These are phyloP conservation scores for Daktulosphaira vitifoliae DNA, from an alignment of 1,140 invertebrate species.

Conservation along the genomic window DNA sequence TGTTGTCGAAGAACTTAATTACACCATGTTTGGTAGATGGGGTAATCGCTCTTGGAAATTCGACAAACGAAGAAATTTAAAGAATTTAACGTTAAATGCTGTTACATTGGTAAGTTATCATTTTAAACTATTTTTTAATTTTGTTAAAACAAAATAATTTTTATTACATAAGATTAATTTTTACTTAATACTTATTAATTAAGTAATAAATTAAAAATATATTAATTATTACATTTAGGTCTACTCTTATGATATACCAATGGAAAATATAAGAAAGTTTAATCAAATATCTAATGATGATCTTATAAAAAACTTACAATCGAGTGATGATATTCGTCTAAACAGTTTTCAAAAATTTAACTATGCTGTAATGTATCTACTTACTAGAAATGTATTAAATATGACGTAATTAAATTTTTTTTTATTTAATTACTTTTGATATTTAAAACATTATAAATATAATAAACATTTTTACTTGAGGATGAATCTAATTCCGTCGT, in stretches of 20 bases:
- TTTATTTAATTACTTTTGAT: neutral
- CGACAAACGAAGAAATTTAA: constrained; percentile 15
- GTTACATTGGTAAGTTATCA: constrained; percentile 12
- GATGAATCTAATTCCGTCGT: neutral
- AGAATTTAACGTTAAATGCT: constrained; percentile 4
- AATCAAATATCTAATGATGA: neutral
- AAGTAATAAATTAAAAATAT: too few relatives aligned
- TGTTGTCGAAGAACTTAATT: neutral
- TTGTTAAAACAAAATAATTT: too few relatives aligned
- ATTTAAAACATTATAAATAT: too few relatives aligned
- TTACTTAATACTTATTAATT: too few relatives aligned
- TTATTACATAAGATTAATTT: too few relatives aligned
- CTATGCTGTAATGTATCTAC: neutral
- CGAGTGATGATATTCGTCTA: neutral
- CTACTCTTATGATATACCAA: too few relatives aligned
- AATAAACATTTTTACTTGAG: neutral
- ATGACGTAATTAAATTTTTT: constrained; percentile 7
- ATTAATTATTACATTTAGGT: too few relatives aligned
- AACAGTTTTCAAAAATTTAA: constrained; percentile 6
- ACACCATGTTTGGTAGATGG: constrained; percentile 4
- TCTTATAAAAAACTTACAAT: neutral
- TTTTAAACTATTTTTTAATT: too few relatives aligned
- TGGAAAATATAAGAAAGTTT: neutral
- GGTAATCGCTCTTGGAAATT: constrained; percentile 13
- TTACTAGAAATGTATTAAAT: constrained; percentile 7